Evolutionary conservation across 2,797 vertebrate genomes (phyloP), one percentile per base, ranked within the genome.

Genomic region (Staurois parvus): DNA sequence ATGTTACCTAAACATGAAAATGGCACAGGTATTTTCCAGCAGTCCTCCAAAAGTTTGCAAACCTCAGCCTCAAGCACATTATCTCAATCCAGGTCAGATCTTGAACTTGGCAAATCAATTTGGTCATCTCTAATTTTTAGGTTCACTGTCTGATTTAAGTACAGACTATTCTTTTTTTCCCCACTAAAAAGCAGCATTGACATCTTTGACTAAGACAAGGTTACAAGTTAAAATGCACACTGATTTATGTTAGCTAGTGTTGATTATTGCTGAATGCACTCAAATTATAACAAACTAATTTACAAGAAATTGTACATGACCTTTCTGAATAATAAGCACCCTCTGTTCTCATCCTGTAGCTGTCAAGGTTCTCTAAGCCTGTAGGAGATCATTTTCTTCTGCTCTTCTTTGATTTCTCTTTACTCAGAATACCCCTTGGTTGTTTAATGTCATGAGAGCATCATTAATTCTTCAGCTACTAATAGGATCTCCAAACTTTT

Each of bases 401-500:
- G 68, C 34, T 73, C 72, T 26, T 81, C 42, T 59, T 59, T 34
- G 19, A 28, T 17, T 68, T 34, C 37, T 79, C 42, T 79, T 70
- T 84, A 32, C 34, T 13, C 29, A 79, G 48, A 56, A 34, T 34
- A 56, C 68, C n/a, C 56, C 30, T 81, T 48, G 45, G 26, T 37
- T 74, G 74, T 86, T 87, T 87, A 87, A 87, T 87, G 85, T 83
- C 37, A 67, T 68, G 74, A 79, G 85, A 67, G 85, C 59, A 86
- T 86, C 80, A 86, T 87, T 87, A 83, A 87, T 87, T 78, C 79
- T 78, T 79, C 19, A 12, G 75, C 81, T 69, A 74, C 76, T 83
- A 86, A 86, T 83, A 87, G 85, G 80, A 72, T 87, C 81, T 79
- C 75, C 75, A 87, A 87, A 83, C 80, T 86, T 86, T 86, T 82